A percentile compares a stretch with the other conserved stretches of the same genome.
Evolutionary conservation across 2,888 invertebrate species (phyloP).

Genomic region (Hesperia comma): DNA sequence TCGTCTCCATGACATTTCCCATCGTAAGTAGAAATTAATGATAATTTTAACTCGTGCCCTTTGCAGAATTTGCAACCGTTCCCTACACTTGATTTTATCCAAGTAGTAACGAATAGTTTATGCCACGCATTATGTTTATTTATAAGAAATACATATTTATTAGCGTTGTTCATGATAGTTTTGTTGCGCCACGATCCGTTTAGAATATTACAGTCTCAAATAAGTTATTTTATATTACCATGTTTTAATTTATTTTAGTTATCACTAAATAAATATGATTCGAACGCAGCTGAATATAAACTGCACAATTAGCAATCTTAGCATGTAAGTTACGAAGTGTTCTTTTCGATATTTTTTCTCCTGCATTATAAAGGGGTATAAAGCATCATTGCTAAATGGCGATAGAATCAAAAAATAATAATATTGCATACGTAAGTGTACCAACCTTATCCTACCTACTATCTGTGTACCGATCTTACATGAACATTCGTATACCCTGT

Average conservation of each 20-base stretch:
- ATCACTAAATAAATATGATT: neutral
- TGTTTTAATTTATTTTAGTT: neutral
- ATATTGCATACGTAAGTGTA: too few relatives aligned
- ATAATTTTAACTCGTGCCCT: slow-evolving; percentile 35
- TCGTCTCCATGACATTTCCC: slow-evolving; percentile 52
- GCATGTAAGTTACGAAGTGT: neutral
- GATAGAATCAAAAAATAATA: too few relatives aligned
- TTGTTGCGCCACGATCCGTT: slow-evolving; percentile 11
- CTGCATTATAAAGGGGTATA: too few relatives aligned
- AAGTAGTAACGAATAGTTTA: slow-evolving; percentile 26
- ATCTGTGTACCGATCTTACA: too few relatives aligned
- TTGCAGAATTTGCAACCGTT: slow-evolving; percentile 28
- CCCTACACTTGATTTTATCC: slow-evolving; percentile 33
- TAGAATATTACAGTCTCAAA: slow-evolving; percentile 19
- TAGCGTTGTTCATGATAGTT: slow-evolving; percentile 18
- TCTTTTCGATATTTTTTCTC: too few relatives aligned
- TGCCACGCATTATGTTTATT: slow-evolving; percentile 30
- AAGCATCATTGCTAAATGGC: too few relatives aligned
- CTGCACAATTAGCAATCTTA: neutral
- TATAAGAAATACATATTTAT: slow-evolving; percentile 34
- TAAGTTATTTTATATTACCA: slow-evolving; percentile 7
- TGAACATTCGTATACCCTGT: too few relatives aligned
- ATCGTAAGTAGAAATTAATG: slow-evolving; percentile 30
- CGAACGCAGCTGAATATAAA: neutral
- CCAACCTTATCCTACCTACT: too few relatives aligned